phyloP scores from a whole-genome alignment of 2,797 vertebrate species.

The Phoebastria nigripes region DNA sequence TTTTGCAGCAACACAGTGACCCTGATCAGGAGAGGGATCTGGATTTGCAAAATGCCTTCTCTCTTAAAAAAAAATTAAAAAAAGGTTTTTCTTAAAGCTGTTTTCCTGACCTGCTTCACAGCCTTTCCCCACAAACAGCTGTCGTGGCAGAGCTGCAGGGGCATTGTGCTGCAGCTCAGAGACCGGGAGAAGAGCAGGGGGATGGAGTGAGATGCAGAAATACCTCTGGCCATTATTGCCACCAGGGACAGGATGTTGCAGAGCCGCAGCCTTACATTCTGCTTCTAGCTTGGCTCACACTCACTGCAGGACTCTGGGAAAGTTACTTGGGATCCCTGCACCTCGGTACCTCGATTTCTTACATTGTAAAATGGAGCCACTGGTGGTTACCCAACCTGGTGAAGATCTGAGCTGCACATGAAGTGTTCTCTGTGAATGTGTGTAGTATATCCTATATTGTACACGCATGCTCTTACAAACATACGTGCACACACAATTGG shows the following conservation, averaged over 20 bases:
- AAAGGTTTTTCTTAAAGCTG: rapidly evolving
- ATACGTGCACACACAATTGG: neutral
- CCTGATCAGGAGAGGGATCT: neutral
- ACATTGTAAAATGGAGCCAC: neutral
- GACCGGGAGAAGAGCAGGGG: neutral
- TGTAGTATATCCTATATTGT: neutral
- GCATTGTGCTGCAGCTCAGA: neutral
- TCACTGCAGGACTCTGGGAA: neutral
- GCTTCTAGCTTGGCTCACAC: neutral
- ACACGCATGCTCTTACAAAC: neutral
- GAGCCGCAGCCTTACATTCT: neutral
- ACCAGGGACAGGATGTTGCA: neutral
- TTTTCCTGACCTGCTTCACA: neutral
- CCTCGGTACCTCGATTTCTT: neutral
- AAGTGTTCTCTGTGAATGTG: neutral
- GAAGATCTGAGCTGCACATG: neutral
- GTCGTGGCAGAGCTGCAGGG: neutral
- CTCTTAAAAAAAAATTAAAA: neutral
- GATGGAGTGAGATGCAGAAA: neutral
- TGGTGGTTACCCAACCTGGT: neutral
- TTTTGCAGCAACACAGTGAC: neutral
- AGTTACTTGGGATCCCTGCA: neutral
- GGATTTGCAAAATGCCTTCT: neutral
- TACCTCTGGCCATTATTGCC: neutral
- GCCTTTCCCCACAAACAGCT: neutral